Evolutionary conservation across 1,140 invertebrate genomes (phyloP), one percentile per base, ranked within the genome.

Genomic region (Neodiprion virginianus): DNA sequence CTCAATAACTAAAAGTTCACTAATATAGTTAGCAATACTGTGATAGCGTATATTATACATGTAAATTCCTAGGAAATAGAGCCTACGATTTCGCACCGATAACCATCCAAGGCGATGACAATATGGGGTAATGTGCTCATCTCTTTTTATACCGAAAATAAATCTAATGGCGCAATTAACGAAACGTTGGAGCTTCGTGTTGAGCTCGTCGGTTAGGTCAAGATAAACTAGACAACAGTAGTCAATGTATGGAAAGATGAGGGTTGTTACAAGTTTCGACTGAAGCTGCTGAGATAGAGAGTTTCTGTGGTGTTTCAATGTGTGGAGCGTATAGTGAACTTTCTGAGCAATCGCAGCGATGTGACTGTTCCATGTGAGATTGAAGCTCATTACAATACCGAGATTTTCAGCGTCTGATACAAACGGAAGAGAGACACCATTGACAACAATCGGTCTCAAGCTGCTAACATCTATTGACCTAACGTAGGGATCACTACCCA

Each of bases 341-440:
- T 75, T 75, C 28, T 71, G 28, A 14, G 69, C 47, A 7, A 67
- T 66, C 14, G 9, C 7, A 12, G 69, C 8, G 3, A 75, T 23
- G 40, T 75, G 69, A 10, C 28, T 71, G 12, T 66, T 66, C 74
- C 69, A 75, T 14, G 74, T 48, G 7, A 75, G 50, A 48, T 75
- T 71, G 7, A 12, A n/a, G n/a, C n/a, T 23, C 14, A 75, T 66
- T 2, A 66, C 12, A 3, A 71, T 40, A 3, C 74, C 74, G 7
- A 75, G 40, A 17, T 48, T 71, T n/a, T 67, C 10, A 12, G 69
- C 65, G 61, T 65, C 61, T 14, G 12, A 14, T 14, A 17, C 12
- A 17, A 14, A 65, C 12, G 61, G 61, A 17, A 21, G 61, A 14
- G 61, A 17, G 17, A 21, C 61, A 65, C 61, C 17, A 14, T 14